Conservation (phyloP, 2,797 vertebrate genomes). For the Ptychobarbus kaznakovi region DNA sequence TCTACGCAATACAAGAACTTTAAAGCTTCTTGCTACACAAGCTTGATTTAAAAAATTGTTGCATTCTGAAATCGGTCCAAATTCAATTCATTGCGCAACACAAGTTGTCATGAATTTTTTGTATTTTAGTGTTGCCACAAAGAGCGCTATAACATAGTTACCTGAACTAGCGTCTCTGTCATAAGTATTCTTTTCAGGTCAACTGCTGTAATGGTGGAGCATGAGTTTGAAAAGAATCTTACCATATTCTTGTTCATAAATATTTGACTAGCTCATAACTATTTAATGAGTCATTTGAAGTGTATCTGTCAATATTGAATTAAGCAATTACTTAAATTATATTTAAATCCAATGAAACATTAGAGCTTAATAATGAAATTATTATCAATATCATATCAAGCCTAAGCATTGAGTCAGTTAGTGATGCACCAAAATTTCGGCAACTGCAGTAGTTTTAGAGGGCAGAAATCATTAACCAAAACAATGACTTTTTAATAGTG, state of each 20-base stretch:
- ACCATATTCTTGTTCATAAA: too few relatives aligned
- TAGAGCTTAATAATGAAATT: not conserved
- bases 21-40: not conserved
- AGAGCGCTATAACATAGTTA: not conserved
- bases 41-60: not conserved
- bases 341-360: not conserved
- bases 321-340: too few relatives aligned
- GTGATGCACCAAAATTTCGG: not conserved
- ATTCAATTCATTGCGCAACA: not conserved
- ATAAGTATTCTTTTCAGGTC: not conserved
- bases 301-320: too few relatives aligned
- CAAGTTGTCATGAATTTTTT: not conserved
- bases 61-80: not conserved
- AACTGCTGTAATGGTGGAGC: not conserved
- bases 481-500: too few relatives aligned
- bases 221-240: not conserved
- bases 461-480: too few relatives aligned
- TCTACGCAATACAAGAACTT: not conserved
- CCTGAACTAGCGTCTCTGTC: not conserved
- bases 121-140: not conserved
- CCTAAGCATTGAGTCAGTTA: not conserved
- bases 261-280: too few relatives aligned
- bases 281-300: too few relatives aligned
- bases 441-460: not conserved
- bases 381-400: not conserved